Base-by-base conservation (phyloP, 2,888 invertebrate species). In the Idaea straminata region DNA sequence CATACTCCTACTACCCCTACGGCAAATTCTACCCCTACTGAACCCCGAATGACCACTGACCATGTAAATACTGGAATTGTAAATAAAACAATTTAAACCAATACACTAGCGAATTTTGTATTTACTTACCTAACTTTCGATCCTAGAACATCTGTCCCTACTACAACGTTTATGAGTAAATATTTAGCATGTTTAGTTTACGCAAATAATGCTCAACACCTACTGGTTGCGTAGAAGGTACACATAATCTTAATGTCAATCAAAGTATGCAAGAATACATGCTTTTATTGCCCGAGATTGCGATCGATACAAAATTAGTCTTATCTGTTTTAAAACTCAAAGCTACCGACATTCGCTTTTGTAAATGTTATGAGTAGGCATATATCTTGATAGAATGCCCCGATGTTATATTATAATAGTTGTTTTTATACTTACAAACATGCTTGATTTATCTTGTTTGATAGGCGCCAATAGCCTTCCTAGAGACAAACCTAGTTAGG, bases 1-100 rank as follows among this genome's bases (percentile, higher is more conserved):
- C 77, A 15, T 77, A 76, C 64, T 66, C 72, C 47, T 60, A 76
- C 35, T 75, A 75, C 57, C 70, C 69, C 61, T 69, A 69, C 6
- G 76, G 70, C 66, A 69, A 73, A 64, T 61, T 68, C 59, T 69
- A 47, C 16, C n/a, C 3, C 47, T 47, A 62, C 57, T 57, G 57
- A 25, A 57, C 57, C 34, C 47, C 34, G 34, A 34, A 34, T 59
- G 25, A 59, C 16, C 10, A 59, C 34, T 58, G 58, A 58, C 15
- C 34, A 64, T 82, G 76, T 82, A 79, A 75, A 80, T 82, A 78
- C 76, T 77, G 72, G 73, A 72, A 65, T 59, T 84, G 80, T 80
- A 81, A 80, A 80, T 81, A 59, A 59, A 15, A 59, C 13, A 34
- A 59, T 59, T 16, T 59, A 59, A 57, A 35, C 35, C 57, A 57